Evolutionary conservation across 2,888 invertebrate genomes (phyloP).

Genomic region (Polia nebulosa): DNA sequence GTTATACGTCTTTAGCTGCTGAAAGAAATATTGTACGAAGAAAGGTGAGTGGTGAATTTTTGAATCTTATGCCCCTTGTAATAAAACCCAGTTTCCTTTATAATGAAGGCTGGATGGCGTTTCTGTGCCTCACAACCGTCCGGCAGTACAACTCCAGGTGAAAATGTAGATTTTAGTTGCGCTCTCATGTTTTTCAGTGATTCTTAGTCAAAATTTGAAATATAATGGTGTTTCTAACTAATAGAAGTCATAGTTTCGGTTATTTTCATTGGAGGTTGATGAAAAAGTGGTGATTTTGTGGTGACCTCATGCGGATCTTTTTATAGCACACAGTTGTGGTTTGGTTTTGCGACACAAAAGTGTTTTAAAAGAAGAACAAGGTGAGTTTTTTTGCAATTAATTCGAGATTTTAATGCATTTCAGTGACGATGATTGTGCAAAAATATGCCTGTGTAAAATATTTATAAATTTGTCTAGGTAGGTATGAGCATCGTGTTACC

Average conservation of each 20-base stretch:
- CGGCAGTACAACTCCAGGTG: constrained; percentile 60
- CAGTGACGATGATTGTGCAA: not conserved
- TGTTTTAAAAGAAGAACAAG: constrained; percentile 11
- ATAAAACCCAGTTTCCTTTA: constrained; percentile 47
- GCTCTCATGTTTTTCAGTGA: constrained; percentile 40
- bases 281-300: constrained; percentile 18
- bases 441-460: not conserved
- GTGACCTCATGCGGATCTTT: constrained; percentile 42
- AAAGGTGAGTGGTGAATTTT: constrained; percentile 8
- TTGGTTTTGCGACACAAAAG: constrained; percentile 31
- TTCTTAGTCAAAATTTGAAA: constrained; percentile 46
- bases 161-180: constrained; percentile 62
- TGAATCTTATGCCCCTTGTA: constrained; percentile 1
- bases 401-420: not conserved
- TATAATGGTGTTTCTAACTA: constrained; percentile 32
- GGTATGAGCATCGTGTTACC: not conserved
- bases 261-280: constrained; percentile 31
- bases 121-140: constrained; percentile 35
- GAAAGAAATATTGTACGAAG: constrained; percentile 31
- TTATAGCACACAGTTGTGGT: constrained; percentile 40
- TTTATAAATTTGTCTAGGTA: not conserved
- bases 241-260: constrained; percentile 13
- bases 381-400: constrained; percentile 32
- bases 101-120: constrained; percentile 23
- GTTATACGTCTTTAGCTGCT: not conserved